These are phyloP conservation scores for Ctenomys sociabilis DNA, from an alignment of 2,113 vertebrate genomes.

Conservation along the genomic window DNA sequence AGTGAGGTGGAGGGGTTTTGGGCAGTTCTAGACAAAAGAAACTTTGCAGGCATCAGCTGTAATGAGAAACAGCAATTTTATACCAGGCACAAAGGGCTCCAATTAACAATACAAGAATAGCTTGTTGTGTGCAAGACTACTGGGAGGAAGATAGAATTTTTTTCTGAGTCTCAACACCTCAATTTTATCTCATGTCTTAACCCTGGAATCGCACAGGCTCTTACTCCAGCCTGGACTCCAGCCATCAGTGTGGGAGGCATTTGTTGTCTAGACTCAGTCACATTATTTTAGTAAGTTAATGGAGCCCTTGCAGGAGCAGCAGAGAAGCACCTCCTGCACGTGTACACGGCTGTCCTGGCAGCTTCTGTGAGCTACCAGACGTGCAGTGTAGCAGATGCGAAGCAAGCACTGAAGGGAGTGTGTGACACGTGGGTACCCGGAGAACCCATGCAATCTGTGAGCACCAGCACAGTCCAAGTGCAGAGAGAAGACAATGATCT, in stretches of 20 bases:
- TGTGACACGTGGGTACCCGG: rapidly evolving
- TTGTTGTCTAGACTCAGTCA: neutral
- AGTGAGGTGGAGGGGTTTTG: neutral
- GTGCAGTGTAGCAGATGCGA: neutral
- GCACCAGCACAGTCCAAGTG: too few species aligned
- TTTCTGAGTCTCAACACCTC: neutral
- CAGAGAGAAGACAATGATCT: neutral
- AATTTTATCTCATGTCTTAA: neutral
- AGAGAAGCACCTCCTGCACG: rapidly evolving
- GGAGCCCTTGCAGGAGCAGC: neutral
- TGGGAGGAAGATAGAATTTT: neutral
- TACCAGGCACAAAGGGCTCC: neutral
- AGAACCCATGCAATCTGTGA: neutral
- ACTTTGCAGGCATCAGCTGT: neutral
- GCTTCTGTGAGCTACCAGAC: rapidly evolving
- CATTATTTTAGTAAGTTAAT: neutral
- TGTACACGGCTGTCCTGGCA: too few species aligned
- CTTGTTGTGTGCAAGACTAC: neutral
- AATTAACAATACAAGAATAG: neutral
- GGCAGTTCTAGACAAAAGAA: neutral
- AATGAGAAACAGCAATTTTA: neutral
- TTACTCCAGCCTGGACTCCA: neutral
- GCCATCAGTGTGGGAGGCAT: neutral
- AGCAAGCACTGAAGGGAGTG: neutral
- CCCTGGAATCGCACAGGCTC: neutral